Evolutionary conservation across 2,888 invertebrate species (phyloP), one percentile per base, ranked within the genome.

Genomic region (Orchestes rusci): DNA sequence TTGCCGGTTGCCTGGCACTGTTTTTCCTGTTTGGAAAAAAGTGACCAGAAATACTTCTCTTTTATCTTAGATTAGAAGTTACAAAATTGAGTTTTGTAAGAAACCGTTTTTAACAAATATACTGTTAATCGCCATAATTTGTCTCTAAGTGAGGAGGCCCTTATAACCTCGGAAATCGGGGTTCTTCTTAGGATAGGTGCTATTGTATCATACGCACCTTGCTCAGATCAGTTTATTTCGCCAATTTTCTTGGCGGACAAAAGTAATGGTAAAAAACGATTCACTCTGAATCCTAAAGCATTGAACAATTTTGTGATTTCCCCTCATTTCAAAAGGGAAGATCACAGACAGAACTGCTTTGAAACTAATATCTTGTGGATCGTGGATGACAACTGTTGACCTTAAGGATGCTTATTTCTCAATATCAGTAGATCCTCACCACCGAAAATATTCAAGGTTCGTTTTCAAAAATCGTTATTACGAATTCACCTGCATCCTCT

Each of bases 391-490:
- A n/a, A 20, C 30, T 13, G 16, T 18, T 13, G 23, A 18, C 23
- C 19, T 33, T 8, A 41, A 23, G 16, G 40, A 12, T 33, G 19
- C 18, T 13, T 32, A 20, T 30, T 50, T 45, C 16, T 44, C 45
- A 20, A 42, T 58, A 1, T 51, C 54, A n/a, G 38, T 57, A 2
- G 34, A 56, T 13, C 3, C 5, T 3, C 3, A 32, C 8, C 15
- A 7, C 13, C 32, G 31, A 16, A 39, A 39, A 20, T 39, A 15
- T 39, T 39, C 31, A 31, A 7, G 39, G 3, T 39, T 39, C 15
- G 8, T n/a, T 36, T 36, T 36, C 20, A n/a, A 18, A 10, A 36
- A 36, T 12, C 3, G 4, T 3, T 15, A 31, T 10, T 39, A 29
- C 16, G 31, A 39, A 10, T 39, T 39, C 31, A 13, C 12, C 3